Conservation (phyloP, 2,888 invertebrate genomes). For the Dynastes maya region DNA sequence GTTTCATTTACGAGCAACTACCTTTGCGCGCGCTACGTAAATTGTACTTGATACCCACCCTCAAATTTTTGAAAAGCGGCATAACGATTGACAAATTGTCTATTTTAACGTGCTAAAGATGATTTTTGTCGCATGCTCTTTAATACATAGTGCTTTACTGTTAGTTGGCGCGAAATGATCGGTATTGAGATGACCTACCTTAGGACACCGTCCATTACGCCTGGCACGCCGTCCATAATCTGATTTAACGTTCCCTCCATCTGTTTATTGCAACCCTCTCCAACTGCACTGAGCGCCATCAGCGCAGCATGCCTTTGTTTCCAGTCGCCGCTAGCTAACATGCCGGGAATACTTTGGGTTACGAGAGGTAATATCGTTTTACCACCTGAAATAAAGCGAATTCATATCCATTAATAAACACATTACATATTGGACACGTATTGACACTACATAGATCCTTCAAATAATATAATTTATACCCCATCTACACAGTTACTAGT, state of each 20-base stretch:
- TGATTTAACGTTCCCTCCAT: slow-evolving; percentile 97
- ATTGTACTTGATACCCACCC: too few relatives aligned
- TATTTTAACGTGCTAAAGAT: too few relatives aligned
- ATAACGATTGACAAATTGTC: too few relatives aligned
- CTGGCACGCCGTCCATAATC: slow-evolving; percentile 88
- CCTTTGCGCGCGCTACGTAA: too few relatives aligned
- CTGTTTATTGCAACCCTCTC: slow-evolving; percentile 98
- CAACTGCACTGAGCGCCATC: slow-evolving; percentile 98
- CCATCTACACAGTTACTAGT: too few relatives aligned
- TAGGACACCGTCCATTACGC: slow-evolving; percentile 67
- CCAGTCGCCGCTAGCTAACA: slow-evolving; percentile 90
- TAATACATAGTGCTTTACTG: too few relatives aligned
- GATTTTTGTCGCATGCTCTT: too few relatives aligned
- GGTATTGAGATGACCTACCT: slow-evolving; percentile 51
- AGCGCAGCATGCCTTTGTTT: slow-evolving; percentile 95
- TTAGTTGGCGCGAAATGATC: background rate
- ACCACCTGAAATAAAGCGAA: slow-evolving; percentile 59
- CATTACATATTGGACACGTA: too few relatives aligned
- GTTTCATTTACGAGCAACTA: too few relatives aligned
- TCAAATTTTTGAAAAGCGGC: too few relatives aligned
- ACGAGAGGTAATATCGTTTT: slow-evolving; percentile 93
- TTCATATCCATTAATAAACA: background rate
- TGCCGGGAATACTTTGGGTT: slow-evolving; percentile 84
- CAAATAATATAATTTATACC: too few relatives aligned
- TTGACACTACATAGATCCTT: too few relatives aligned